phyloP scores from a whole-genome alignment of 2,888 invertebrate species.

The Polydesmus complanatus region DNA sequence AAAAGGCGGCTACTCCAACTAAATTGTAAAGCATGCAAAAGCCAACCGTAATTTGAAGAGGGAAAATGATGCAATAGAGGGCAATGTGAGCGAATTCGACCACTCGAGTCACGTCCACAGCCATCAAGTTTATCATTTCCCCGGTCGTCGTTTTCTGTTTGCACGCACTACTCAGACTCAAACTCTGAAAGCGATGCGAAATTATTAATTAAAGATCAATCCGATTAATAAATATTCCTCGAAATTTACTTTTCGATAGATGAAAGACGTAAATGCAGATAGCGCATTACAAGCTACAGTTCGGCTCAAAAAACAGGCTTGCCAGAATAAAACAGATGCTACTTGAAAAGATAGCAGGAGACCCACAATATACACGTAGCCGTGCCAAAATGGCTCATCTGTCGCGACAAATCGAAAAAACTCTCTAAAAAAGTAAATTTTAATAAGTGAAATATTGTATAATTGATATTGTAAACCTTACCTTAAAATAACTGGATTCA shows the following conservation, averaged over 20 bases:
- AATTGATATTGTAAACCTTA: background rate
- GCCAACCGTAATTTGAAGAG: conserved; percentile 70
- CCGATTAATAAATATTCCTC: background rate
- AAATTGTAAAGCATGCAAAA: conserved; percentile 74
- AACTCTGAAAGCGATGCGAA: conserved; percentile 18
- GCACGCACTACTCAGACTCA: conserved; percentile 22
- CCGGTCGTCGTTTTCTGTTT: conserved; percentile 54
- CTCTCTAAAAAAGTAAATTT: background rate
- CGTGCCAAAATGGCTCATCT: conserved; percentile 55
- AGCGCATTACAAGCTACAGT: conserved; percentile 47
- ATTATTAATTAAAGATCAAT: background rate
- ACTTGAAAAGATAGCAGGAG: conserved; percentile 76
- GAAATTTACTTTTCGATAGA: conserved; percentile 57
- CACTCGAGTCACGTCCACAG: conserved; percentile 77
- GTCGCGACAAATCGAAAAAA: background rate
- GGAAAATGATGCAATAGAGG: conserved; percentile 74
- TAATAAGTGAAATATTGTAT: background rate
- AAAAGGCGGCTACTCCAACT: conserved; percentile 71
- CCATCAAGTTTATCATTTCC: conserved; percentile 84
- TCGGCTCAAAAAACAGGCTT: conserved; percentile 79
- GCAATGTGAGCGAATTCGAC: conserved; percentile 69
- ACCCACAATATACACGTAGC: conserved; percentile 62
- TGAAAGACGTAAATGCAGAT: conserved; percentile 73
- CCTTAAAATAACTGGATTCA: no score
- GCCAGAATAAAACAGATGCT: conserved; percentile 52